These are phyloP conservation scores for Rhagium mordax DNA, from an alignment of 2,888 invertebrate genomes.

Conservation along the genomic window DNA sequence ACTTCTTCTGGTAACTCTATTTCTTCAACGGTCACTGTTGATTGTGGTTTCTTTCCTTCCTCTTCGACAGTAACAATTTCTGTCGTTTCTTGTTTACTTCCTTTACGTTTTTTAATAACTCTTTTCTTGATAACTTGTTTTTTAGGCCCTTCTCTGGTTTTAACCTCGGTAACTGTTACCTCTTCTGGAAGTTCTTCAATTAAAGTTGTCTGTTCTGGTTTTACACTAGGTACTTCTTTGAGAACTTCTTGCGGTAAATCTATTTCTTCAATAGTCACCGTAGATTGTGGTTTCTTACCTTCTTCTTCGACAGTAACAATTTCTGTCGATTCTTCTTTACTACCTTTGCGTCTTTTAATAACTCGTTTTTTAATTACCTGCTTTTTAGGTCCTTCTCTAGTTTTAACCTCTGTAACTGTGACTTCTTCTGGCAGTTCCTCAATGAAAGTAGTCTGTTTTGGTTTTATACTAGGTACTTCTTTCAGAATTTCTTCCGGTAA, in stretches of 20 bases:
- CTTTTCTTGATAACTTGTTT: slow-evolving; percentile 65
- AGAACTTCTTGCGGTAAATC: neutral
- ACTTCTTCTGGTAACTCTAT: slow-evolving; percentile 48
- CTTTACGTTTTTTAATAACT: slow-evolving; percentile 68
- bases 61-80: slow-evolving; percentile 58
- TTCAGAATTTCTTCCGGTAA: neutral
- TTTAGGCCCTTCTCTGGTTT: slow-evolving; percentile 54
- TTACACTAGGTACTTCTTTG: neutral
- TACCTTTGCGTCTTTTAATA: slow-evolving; percentile 4
- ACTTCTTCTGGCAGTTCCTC: slow-evolving; percentile 48
- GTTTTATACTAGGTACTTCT: slow-evolving; percentile 35
- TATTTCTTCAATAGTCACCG: neutral
- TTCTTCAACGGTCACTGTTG: slow-evolving; percentile 58
- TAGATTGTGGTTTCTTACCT: neutral
- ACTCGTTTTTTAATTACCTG: slow-evolving; percentile 50
- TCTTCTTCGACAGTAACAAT: neutral
- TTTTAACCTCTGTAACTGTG: slow-evolving; percentile 50
- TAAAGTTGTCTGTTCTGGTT: slow-evolving; percentile 47
- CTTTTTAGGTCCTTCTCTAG: slow-evolving; percentile 48
- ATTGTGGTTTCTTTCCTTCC: slow-evolving; percentile 60
- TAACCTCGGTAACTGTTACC: slow-evolving; percentile 53
- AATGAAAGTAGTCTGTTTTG: slow-evolving; percentile 48
- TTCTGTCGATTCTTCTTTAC: neutral
- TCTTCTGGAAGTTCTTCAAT: slow-evolving; percentile 62
- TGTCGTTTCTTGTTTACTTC: slow-evolving; percentile 65